Evolutionary conservation across 2,888 invertebrate species (phyloP).

Genomic region (Pachydiplax longipennis): DNA sequence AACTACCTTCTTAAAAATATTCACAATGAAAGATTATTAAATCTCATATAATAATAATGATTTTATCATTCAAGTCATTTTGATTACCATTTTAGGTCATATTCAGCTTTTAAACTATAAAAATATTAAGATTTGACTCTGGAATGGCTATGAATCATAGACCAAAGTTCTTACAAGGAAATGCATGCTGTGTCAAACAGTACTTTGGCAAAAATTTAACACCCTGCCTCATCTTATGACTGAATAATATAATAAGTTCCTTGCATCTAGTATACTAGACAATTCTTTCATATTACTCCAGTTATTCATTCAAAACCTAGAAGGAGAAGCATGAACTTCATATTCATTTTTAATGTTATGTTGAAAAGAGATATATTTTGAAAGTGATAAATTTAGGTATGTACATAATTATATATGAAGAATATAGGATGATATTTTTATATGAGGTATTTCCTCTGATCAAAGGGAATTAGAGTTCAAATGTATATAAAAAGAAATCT

Average conservation of each 20-base stretch:
- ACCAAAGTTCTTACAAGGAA: not conserved
- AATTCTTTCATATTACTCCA: not conserved
- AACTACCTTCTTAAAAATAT: not conserved
- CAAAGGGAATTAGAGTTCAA: not conserved
- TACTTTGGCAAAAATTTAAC: not conserved
- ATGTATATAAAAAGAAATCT: not conserved
- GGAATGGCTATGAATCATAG: not conserved
- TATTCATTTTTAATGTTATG: not conserved
- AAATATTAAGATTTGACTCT: not conserved
- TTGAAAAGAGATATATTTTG: not conserved
- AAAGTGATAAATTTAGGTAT: not conserved
- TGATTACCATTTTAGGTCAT: no score
- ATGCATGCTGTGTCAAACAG: not conserved
- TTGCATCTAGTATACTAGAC: not conserved
- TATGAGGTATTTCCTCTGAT: not conserved
- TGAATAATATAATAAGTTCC: slow-evolving; percentile 19
- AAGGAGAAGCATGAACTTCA: not conserved
- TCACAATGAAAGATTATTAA: not conserved
- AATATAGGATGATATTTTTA: not conserved
- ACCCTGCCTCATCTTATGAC: not conserved
- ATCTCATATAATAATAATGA: not conserved
- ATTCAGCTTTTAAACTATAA: not conserved
- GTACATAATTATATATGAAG: not conserved
- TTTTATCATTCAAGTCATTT: not conserved
- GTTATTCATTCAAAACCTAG: not conserved